Evolutionary conservation across 2,888 invertebrate species (phyloP).

Genomic region (Agonum fuliginosum): DNA sequence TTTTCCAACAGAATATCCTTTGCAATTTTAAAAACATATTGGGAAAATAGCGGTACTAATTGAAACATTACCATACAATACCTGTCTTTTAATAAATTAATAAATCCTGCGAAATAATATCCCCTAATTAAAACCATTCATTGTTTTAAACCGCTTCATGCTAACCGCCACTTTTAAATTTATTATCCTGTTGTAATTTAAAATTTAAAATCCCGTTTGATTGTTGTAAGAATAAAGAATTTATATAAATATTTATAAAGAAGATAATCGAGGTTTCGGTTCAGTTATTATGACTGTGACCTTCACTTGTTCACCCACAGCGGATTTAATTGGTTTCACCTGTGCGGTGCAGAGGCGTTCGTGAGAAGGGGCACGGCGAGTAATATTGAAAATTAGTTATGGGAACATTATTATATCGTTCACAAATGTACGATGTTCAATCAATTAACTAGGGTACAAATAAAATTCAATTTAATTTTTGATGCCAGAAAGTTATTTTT

Average conservation of each 20-base stretch:
- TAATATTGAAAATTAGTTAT: neutral
- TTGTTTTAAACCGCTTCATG: slow-evolving; percentile 25
- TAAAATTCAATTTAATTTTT: no score
- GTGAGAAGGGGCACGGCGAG: neutral
- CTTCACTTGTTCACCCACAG: slow-evolving; percentile 48
- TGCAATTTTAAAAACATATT: no score
- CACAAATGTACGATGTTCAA: no score
- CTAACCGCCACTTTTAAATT: slow-evolving; percentile 14
- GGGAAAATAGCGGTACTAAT: no score
- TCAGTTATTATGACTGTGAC: slow-evolving; percentile 52
- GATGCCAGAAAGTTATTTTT: no score
- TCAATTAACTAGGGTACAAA: no score
- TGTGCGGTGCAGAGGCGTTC: slow-evolving; percentile 18
- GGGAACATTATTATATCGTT: neutral
- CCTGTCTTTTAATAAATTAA: no score
- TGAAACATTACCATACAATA: no score
- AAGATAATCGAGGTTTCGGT: slow-evolving; percentile 52
- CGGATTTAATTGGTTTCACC: slow-evolving; percentile 32
- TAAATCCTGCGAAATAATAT: neutral
- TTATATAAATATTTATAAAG: slow-evolving; percentile 52
- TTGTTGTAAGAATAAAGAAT: slow-evolving; percentile 39
- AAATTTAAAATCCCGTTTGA: slow-evolving; percentile 38
- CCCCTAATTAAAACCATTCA: neutral
- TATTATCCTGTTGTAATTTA: neutral
- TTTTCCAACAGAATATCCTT: no score